Percentiles rank a stretch among this genome's conserved stretches.
phyloP scores from a whole-genome alignment of 2,113 vertebrate genomes.

The Amblyopsis rosae region DNA sequence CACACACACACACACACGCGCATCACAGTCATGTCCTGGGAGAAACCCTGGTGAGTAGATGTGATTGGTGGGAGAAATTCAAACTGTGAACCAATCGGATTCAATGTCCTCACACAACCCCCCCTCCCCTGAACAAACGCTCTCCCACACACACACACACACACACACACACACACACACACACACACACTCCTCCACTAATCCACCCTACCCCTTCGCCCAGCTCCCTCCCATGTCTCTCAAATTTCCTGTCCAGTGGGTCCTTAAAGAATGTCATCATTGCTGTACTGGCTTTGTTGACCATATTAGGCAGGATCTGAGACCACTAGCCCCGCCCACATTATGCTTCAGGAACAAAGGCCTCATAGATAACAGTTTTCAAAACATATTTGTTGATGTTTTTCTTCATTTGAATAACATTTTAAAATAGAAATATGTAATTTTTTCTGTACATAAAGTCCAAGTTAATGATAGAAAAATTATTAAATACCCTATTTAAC shows the following conservation, averaged over 20 bases:
- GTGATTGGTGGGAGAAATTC: conserved; percentile 66
- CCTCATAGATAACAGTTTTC: conserved; percentile 26
- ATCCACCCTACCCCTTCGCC: conserved; percentile 46
- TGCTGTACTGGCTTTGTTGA: conserved; percentile 71
- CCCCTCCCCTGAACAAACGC: conserved; percentile 47
- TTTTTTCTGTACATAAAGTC: too few relatives aligned
- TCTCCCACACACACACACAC: too few relatives aligned
- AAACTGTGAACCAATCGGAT: conserved; percentile 70
- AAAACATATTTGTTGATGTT: not conserved
- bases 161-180: too few relatives aligned
- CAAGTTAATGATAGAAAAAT: too few relatives aligned
- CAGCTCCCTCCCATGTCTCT: conserved; percentile 67
- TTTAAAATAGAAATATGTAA: too few relatives aligned
- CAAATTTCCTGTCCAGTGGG: conserved; percentile 62
- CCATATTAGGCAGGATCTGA: conserved; percentile 76
- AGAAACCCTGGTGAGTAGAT: conserved; percentile 65
- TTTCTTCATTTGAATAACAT: not conserved
- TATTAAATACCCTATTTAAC: too few relatives aligned
- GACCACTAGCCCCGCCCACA: conserved; percentile 42
- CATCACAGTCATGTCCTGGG: conserved; percentile 39
- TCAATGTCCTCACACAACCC: conserved; percentile 45
- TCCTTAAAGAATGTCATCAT: conserved; percentile 60
- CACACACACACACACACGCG: conserved; percentile 13
- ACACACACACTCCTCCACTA: too few relatives aligned
- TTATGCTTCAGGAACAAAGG: conserved; percentile 48